Percentiles rank a stretch among this genome's conserved stretches.
These are phyloP conservation scores for Callyntrura guangdongensis DNA, from an alignment of 2,888 invertebrate species.

Conservation along the genomic window DNA sequence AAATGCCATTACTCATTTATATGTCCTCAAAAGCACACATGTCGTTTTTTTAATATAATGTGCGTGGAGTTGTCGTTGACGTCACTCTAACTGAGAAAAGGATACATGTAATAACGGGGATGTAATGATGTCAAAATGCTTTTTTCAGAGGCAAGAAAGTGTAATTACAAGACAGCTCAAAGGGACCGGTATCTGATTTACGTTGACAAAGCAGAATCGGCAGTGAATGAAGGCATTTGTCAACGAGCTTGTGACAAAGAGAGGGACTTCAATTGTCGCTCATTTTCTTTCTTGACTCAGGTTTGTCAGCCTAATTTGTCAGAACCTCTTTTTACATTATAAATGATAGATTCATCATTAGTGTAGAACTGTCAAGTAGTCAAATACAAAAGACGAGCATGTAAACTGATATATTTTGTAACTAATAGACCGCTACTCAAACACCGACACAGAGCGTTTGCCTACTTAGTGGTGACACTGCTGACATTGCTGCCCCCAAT, in stretches of 20 bases:
- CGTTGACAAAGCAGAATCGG: slow-evolving; percentile 86
- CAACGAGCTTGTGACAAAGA: slow-evolving; percentile 86
- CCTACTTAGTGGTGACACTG: slow-evolving; percentile 86
- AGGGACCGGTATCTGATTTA: slow-evolving; percentile 86
- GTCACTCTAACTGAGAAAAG: too few species aligned
- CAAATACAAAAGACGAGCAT: not conserved
- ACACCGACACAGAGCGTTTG: slow-evolving; percentile 85
- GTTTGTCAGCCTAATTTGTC: slow-evolving; percentile 81
- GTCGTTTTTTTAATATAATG: not conserved
- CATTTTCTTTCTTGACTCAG: slow-evolving; percentile 86
- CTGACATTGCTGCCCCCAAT: slow-evolving; percentile 85
- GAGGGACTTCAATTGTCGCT: slow-evolving; percentile 86
- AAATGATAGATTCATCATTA: not conserved
- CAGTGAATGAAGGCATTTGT: slow-evolving; percentile 86
- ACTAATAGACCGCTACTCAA: slow-evolving; percentile 69
- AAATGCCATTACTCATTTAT: not conserved
- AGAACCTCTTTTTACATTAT: not conserved
- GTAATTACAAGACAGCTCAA: slow-evolving; percentile 86
- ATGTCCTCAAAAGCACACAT: not conserved
- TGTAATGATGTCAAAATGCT: not conserved
- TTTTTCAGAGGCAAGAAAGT: slow-evolving; percentile 85
- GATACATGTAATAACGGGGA: too few species aligned
- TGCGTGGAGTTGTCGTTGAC: not conserved
- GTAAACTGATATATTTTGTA: not conserved
- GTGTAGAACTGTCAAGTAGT: not conserved